Base-by-base conservation (phyloP, 2,888 invertebrate species). In the Eilema caniola region DNA sequence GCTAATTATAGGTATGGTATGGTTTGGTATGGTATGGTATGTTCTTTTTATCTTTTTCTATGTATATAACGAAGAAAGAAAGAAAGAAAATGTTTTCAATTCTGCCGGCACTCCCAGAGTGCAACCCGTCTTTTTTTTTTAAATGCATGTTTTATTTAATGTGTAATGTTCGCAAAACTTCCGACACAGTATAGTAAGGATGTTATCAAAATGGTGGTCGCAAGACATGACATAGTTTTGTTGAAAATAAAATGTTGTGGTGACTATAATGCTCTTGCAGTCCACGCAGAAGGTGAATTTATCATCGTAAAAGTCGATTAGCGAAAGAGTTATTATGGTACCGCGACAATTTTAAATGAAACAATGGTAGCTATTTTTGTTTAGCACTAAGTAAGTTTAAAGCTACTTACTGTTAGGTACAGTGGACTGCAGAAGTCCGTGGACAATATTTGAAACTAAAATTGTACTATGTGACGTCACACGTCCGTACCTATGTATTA, bases 271-370 rank as follows among this genome's bases (percentile, higher is more conserved):
- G 61, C 10, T n/a, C 20, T 1, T 33, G 24, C 37, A 25, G 62
- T 62, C 37, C 23, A 37, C 62, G 11, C 14, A 53, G 20, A 56
- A 64, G 11, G 25, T 47, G 16, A 53, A 53, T 64, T 64, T 65
- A 23, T 65, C 56, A 31, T 65, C 28, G 56, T 65, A 65, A 65
- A 56, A 53, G 65, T 56, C 23, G 65, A 56, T 65, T 65, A 65
- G 7, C 2, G 56, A 31, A 56, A 59, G 62, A 57, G 20, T 33
- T 47, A 62, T 68, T 62, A 31, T 65, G 12, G n/a, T 65, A 64
- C 11, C 20, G 16, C n/a, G 20, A 24, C 20, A 47, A 20, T 20
- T 25, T 47, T 41, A 25, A 28, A 25, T 62, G 2, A 59, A 53
- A 53, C n/a, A 53, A 10, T 53, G 53, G 53, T n/a, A 53, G 8